These are phyloP conservation scores for Vimba vimba DNA, from an alignment of 2,113 vertebrate genomes.

Conservation along the genomic window DNA sequence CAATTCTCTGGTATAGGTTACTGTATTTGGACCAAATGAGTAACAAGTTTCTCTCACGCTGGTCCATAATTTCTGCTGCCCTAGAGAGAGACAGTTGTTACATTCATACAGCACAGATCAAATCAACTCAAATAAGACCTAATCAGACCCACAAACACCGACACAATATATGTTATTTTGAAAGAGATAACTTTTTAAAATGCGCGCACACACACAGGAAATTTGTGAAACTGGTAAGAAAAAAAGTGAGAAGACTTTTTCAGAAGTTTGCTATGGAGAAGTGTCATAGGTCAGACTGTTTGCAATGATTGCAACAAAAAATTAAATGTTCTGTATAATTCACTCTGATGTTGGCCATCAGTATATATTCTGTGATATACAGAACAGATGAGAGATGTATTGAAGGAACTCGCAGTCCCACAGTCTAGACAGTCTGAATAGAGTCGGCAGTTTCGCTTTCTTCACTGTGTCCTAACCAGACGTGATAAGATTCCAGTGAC, in stretches of 20 bases:
- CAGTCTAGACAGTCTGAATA: background rate
- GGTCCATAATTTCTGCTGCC: background rate
- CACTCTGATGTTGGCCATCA: background rate
- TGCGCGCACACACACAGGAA: background rate
- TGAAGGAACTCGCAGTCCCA: background rate
- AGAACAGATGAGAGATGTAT: background rate
- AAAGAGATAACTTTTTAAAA: no score
- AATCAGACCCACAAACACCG: background rate
- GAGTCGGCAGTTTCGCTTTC: background rate
- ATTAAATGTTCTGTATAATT: background rate
- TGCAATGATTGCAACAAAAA: background rate
- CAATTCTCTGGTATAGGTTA: background rate
- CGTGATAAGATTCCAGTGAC: background rate
- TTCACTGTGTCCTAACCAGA: background rate
- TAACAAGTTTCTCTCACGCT: background rate
- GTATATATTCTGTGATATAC: background rate
- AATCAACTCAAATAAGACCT: background rate
- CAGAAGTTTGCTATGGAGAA: background rate
- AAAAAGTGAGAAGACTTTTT: background rate
- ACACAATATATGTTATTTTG: no score
- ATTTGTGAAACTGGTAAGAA: background rate
- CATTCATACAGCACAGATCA: background rate
- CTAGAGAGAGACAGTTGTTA: background rate
- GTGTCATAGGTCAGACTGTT: background rate
- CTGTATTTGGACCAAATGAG: background rate